phyloP scores from a whole-genome alignment of 2,888 invertebrate species.

The Smittia sp. region DNA sequence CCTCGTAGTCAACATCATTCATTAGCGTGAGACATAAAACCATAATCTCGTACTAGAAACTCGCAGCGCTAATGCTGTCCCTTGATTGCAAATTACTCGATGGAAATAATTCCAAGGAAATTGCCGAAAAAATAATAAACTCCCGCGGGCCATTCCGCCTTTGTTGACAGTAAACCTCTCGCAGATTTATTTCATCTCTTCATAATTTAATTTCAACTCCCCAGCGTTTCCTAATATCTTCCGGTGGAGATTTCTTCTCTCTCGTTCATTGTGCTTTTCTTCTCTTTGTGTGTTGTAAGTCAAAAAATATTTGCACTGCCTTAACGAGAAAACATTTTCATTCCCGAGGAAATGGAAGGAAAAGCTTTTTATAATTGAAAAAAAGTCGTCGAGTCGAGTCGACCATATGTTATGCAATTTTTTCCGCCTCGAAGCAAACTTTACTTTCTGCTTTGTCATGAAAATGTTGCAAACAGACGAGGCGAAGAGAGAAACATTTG shows the following conservation, averaged over 20 bases:
- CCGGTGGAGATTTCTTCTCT: background rate
- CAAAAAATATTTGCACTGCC: background rate
- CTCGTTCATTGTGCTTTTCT: background rate
- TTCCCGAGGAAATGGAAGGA: background rate
- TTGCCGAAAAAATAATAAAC: too few species aligned
- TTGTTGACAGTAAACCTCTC: too few species aligned
- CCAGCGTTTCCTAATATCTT: too few species aligned
- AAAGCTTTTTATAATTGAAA: background rate
- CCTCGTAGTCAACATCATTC: too few species aligned
- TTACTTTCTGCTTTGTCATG: constrained; percentile 8
- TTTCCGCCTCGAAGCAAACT: background rate
- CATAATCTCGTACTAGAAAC: too few species aligned
- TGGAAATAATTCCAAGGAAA: too few species aligned
- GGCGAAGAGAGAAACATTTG: background rate
- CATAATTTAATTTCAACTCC: too few species aligned
- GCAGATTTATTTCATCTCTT: too few species aligned
- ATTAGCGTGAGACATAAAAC: too few species aligned
- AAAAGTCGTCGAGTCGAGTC: background rate
- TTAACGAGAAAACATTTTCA: background rate
- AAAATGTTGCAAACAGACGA: background rate
- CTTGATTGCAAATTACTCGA: too few species aligned
- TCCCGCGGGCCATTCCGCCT: too few species aligned
- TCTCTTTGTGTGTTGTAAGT: background rate
- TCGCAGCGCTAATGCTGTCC: too few species aligned
- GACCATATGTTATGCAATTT: constrained; percentile 20